phyloP scores from a whole-genome alignment of 2,113 vertebrate genomes.

The Aldabrachelys gigantea region DNA sequence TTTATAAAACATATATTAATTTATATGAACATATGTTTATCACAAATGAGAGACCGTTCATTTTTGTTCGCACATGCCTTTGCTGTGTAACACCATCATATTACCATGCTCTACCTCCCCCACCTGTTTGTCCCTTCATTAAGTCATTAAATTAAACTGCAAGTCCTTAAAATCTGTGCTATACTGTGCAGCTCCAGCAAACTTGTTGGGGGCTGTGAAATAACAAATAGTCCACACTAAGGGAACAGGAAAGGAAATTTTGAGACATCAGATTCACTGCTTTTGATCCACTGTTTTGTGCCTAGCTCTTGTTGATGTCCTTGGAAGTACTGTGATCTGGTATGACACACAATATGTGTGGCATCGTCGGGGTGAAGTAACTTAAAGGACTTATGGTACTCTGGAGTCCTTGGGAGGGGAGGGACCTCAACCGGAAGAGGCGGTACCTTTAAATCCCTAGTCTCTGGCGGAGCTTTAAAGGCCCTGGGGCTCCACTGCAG shows the following conservation, averaged over 20 bases:
- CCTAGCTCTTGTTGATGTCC: background rate
- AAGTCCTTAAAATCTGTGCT: background rate
- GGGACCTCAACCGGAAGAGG: no score
- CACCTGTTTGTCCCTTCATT: background rate
- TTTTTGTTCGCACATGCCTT: background rate
- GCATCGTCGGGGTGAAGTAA: background rate
- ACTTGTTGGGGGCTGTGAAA: conserved; percentile 18
- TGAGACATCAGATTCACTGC: fast-evolving
- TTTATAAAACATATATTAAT: conserved; percentile 49
- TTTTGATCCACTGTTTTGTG: background rate
- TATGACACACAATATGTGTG: fast-evolving
- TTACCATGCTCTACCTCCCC: background rate
- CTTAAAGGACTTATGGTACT: no score
- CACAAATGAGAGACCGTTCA: background rate
- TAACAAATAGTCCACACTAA: fast-evolving
- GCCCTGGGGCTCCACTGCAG: no score
- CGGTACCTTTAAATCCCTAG: no score
- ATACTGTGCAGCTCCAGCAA: background rate
- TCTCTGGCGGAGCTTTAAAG: no score
- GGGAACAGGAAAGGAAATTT: background rate
- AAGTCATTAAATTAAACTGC: background rate
- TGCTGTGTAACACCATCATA: background rate
- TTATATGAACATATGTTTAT: background rate
- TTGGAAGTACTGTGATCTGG: background rate
- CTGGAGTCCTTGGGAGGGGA: no score